A percentile compares a stretch with the other conserved stretches of the same genome.
Evolutionary conservation across 2,797 vertebrate species (phyloP).

Genomic region (Dallia pectoralis): DNA sequence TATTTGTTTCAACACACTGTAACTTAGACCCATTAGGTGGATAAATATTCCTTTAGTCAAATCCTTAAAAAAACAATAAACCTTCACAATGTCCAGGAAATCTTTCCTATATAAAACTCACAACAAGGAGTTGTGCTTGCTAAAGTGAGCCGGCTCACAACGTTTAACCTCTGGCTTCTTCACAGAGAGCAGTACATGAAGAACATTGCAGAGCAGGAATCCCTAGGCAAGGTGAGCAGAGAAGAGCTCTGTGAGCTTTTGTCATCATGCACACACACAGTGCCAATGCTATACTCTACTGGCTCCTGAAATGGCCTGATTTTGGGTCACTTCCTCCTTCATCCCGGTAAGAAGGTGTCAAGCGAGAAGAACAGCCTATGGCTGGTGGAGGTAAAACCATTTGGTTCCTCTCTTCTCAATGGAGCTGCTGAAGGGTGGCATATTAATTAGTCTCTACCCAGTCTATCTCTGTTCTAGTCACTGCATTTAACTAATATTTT

Average conservation of each 20-base stretch:
- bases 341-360: neutral
- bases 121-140: neutral
- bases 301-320: slow-evolving; percentile 37
- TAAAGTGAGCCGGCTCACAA: slow-evolving; percentile 2
- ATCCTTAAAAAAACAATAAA: too few species aligned
- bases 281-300: slow-evolving; percentile 48
- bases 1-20: too few species aligned
- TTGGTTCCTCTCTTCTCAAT: slow-evolving; percentile 42
- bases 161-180: slow-evolving; percentile 37
- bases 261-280: neutral
- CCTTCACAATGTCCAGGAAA: too few species aligned
- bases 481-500: neutral
- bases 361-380: neutral
- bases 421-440: slow-evolving; percentile 16
- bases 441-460: slow-evolving; percentile 24
- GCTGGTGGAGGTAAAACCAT: slow-evolving; percentile 42
- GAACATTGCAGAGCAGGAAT: slow-evolving; percentile 93
- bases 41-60: too few species aligned
- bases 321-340: slow-evolving; percentile 13
- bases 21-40: too few species aligned
- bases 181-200: slow-evolving; percentile 90
- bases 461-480: slow-evolving; percentile 3
- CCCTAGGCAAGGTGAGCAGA: slow-evolving; percentile 91
- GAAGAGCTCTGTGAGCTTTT: slow-evolving; percentile 15
- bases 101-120: neutral